Conservation (phyloP, 2,797 vertebrate genomes). For the Acanthornis magna region DNA sequence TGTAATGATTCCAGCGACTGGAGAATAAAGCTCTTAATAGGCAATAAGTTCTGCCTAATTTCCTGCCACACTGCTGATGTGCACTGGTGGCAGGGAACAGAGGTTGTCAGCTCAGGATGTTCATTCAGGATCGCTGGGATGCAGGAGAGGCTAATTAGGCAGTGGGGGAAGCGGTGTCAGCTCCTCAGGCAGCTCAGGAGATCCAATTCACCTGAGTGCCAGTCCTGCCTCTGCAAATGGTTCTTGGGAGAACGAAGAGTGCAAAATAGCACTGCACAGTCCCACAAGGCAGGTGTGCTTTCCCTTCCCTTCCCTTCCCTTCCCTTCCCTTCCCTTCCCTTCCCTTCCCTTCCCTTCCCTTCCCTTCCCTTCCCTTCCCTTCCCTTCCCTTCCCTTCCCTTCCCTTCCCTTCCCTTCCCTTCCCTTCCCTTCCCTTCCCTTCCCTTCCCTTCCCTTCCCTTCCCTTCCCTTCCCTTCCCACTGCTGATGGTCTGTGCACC, state of each 20-base stretch:
- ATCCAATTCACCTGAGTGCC: accelerated
- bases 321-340: background rate
- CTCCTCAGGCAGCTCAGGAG: background rate
- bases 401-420: background rate
- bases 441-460: background rate
- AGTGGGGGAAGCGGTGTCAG: background rate
- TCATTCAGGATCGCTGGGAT: background rate
- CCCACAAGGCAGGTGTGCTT: background rate
- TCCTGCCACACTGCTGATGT: background rate
- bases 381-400: background rate
- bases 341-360: background rate
- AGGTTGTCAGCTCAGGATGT: background rate
- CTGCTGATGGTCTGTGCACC: background rate
- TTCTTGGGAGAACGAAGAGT: background rate
- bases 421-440: background rate
- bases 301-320: background rate
- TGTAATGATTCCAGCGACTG: background rate
- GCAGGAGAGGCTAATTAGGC: background rate
- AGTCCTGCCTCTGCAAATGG: background rate
- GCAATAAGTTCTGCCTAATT: background rate
- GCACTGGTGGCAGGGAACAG: background rate
- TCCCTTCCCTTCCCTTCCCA: background rate
- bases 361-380: background rate
- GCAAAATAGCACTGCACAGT: background rate
- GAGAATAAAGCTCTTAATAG: background rate